These are phyloP conservation scores for Cantharis rufa DNA, from an alignment of 2,888 invertebrate species.

Conservation along the genomic window DNA sequence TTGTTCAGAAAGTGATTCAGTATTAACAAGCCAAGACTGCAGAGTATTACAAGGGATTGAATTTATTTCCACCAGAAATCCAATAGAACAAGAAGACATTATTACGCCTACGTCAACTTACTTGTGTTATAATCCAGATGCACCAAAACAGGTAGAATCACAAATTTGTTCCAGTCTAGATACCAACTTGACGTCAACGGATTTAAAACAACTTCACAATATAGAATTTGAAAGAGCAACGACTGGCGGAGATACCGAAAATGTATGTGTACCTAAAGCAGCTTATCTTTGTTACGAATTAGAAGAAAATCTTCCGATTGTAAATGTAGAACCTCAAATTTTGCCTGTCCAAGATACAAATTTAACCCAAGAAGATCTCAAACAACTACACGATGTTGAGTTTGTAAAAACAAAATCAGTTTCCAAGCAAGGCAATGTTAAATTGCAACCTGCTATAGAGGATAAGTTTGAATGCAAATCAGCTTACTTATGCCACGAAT, in stretches of 20 bases:
- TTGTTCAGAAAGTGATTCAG: constrained; percentile 12
- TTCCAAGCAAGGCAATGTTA: background rate
- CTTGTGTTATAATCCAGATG: constrained; percentile 45
- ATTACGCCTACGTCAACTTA: constrained; percentile 45
- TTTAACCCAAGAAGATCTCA: background rate
- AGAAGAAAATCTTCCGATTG: constrained; percentile 20
- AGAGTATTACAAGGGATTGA: constrained; percentile 30
- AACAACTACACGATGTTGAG: background rate
- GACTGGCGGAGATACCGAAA: constrained; percentile 35
- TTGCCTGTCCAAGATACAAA: background rate
- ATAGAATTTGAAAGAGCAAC: constrained; percentile 36
- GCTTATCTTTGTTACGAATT: constrained; percentile 48
- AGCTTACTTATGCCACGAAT: background rate
- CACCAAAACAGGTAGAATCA: constrained; percentile 11
- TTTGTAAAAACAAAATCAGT: background rate
- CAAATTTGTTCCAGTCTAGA: constrained; percentile 26
- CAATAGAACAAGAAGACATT: constrained; percentile 40
- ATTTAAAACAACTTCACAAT: constrained; percentile 22
- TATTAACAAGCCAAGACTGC: constrained; percentile 20
- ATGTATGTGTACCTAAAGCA: constrained; percentile 33
- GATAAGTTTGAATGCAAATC: background rate
- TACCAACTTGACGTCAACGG: constrained; percentile 17
- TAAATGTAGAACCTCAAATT: background rate
- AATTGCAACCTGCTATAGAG: background rate
- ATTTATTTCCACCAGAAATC: constrained; percentile 23